Conservation (phyloP, 2,797 vertebrate species). For the Odontamblyopus lacepedii region DNA sequence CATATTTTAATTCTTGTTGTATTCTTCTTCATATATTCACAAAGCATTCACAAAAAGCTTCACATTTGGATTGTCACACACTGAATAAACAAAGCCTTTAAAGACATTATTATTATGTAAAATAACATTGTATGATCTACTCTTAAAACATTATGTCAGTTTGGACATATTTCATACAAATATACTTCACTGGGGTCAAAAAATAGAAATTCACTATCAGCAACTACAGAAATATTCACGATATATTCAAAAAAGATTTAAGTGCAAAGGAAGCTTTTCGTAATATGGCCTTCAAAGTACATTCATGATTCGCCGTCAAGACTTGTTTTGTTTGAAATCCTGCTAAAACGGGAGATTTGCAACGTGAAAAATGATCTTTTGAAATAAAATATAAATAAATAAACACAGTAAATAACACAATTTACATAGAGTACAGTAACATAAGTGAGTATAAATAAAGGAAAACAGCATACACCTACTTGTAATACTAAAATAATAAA, state of each 20-base stretch:
- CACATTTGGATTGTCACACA: constrained; percentile 20
- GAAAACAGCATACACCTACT: constrained; percentile 2
- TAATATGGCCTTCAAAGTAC: constrained; percentile 63
- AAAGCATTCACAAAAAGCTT: constrained; percentile 45
- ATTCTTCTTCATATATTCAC: constrained; percentile 31
- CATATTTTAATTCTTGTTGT: constrained; percentile 23
- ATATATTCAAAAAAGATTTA: constrained; percentile 55
- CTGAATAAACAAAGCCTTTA: constrained; percentile 22
- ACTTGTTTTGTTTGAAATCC: constrained; percentile 24
- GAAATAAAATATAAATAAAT: constrained; percentile 8
- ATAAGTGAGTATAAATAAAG: constrained; percentile 13
- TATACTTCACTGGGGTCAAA: constrained; percentile 27
- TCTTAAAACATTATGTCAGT: constrained; percentile 14
- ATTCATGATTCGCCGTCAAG: constrained; percentile 56
- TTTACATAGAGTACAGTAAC: neutral
- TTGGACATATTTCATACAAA: constrained; percentile 3
- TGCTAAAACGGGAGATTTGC: constrained; percentile 13
- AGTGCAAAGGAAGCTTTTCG: constrained; percentile 60
- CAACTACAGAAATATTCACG: constrained; percentile 39
- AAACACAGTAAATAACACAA: neutral
- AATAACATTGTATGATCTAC: constrained; percentile 26
- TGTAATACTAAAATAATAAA: constrained; percentile 1
- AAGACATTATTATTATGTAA: constrained; percentile 29
- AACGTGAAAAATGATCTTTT: neutral
- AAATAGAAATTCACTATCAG: constrained; percentile 51